A percentile compares a stretch with the other conserved stretches of the same genome.
phyloP scores from a whole-genome alignment of 2,888 invertebrate species.

The Alentia gelatinosa region DNA sequence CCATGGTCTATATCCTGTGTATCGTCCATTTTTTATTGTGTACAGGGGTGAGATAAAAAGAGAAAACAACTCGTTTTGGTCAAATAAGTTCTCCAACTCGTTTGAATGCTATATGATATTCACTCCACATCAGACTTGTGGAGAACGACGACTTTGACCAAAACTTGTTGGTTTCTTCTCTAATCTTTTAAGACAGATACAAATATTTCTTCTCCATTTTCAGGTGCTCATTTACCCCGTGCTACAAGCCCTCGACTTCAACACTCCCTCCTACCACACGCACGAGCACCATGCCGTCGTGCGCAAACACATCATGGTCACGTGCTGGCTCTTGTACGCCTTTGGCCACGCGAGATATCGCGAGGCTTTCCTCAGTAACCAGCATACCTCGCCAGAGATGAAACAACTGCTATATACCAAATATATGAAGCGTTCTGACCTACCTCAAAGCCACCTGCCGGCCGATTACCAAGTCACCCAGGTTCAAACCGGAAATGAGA shows the following conservation, averaged over 20 bases:
- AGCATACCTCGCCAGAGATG: conserved; percentile 11
- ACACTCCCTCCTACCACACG: conserved; percentile 32
- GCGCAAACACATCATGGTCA: conserved; percentile 19
- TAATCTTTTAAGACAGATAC: too few relatives aligned
- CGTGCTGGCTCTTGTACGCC: conserved; percentile 14
- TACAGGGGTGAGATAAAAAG: too few relatives aligned
- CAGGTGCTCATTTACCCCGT: conserved; percentile 53
- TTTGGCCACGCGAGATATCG: neutral
- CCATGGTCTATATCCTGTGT: too few relatives aligned
- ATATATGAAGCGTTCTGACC: neutral
- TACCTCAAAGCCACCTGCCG: neutral
- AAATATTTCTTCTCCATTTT: neutral
- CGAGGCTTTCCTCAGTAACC: conserved; percentile 22
- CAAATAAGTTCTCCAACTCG: too few relatives aligned
- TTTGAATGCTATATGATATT: too few relatives aligned
- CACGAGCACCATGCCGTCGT: conserved; percentile 27
- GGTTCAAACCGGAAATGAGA: neutral
- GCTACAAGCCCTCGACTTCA: conserved; percentile 53
- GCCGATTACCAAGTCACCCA: neutral
- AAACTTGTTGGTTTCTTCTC: too few relatives aligned
- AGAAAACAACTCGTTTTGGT: too few relatives aligned
- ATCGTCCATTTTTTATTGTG: too few relatives aligned
- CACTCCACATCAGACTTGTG: too few relatives aligned
- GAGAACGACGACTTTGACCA: too few relatives aligned
- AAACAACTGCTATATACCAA: neutral